Conservation (phyloP, 1,140 invertebrate species). For the Condylostylus longicornis region DNA sequence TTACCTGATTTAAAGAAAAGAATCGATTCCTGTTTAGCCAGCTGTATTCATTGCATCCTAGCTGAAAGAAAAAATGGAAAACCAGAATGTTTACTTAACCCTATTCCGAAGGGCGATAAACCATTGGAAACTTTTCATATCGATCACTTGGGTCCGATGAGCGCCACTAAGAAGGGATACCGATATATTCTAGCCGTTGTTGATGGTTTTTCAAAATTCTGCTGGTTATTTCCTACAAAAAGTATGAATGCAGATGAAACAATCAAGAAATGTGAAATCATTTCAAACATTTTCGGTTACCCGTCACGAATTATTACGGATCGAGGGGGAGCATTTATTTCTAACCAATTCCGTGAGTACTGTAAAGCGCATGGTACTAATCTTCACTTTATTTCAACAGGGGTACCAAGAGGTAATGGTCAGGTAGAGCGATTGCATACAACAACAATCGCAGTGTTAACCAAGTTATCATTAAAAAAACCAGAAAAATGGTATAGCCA, state of each 20-base stretch:
- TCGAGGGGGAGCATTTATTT: conserved; percentile 12
- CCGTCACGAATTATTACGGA: conserved; percentile 25
- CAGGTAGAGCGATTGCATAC: conserved; percentile 14
- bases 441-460: conserved; percentile 11
- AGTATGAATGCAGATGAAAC: conserved; percentile 10
- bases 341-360: conserved; percentile 9
- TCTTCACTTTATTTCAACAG: conserved; percentile 8
- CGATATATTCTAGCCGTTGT: conserved; percentile 21
- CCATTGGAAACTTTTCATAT: conserved; percentile 11
- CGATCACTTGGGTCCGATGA: conserved; percentile 13
- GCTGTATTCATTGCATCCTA: conserved; percentile 22
- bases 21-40: conserved; percentile 16
- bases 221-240: conserved; percentile 21
- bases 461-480: background rate
- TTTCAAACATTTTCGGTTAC: conserved; percentile 22
- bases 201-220: conserved; percentile 17
- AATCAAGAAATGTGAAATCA: conserved; percentile 14
- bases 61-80: conserved; percentile 22
- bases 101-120: conserved; percentile 15
- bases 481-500: conserved; percentile 3
- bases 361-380: conserved; percentile 8
- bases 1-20: conserved; percentile 21
- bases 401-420: conserved; percentile 12
- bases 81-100: conserved; percentile 22
- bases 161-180: conserved; percentile 8